Evolutionary conservation across 2,113 vertebrate genomes (phyloP).

Genomic region (Psittacula cyanocephala): DNA sequence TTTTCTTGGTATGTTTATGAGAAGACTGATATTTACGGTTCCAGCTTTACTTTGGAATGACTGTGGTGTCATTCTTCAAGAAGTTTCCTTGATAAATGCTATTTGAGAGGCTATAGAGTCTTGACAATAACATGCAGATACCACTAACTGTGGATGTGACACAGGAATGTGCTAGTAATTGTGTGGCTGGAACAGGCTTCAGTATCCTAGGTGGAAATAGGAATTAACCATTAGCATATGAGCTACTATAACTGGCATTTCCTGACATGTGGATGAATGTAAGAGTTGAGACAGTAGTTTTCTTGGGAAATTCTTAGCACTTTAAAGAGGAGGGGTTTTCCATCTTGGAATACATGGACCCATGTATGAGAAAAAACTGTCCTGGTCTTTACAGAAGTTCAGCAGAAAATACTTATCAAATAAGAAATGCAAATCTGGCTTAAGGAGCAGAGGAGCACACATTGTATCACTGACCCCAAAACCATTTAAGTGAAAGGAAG

Average conservation of each 20-base stretch:
- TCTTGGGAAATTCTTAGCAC: background rate
- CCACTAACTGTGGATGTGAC: background rate
- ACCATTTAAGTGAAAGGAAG: background rate
- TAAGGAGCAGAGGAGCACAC: background rate
- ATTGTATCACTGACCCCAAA: background rate
- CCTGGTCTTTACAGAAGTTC: background rate
- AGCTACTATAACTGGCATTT: conserved; percentile 9
- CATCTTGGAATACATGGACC: background rate
- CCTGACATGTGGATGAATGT: background rate
- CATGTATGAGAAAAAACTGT: background rate
- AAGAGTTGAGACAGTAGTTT: background rate
- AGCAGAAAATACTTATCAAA: background rate
- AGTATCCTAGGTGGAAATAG: background rate
- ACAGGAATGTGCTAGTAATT: background rate
- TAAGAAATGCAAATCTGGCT: background rate
- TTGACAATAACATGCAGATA: background rate
- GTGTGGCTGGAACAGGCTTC: background rate
- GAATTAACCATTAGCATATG: background rate
- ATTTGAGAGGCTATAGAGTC: background rate
- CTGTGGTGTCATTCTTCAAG: background rate
- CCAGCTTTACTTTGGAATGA: background rate
- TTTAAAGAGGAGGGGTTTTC: background rate
- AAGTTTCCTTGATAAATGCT: background rate
- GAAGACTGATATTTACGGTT: background rate
- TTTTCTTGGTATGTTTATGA: background rate